phyloP scores from a whole-genome alignment of 2,797 vertebrate species.

The Alectoris magna region DNA sequence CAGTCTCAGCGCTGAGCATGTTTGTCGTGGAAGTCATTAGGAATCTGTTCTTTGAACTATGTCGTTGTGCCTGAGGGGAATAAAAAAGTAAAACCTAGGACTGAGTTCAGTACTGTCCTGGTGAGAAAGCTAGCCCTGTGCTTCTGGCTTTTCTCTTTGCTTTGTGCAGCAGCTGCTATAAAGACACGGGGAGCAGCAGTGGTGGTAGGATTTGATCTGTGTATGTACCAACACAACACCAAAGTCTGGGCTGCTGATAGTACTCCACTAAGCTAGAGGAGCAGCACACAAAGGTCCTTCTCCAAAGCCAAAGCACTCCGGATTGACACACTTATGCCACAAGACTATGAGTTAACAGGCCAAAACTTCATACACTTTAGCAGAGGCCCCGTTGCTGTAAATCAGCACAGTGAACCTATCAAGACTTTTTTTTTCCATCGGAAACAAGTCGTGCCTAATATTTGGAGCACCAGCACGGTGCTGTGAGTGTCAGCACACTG shows the following conservation, averaged over 20 bases:
- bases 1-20: not conserved
- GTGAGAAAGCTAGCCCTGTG: not conserved
- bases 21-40: constrained; percentile 8
- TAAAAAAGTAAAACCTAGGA: not conserved
- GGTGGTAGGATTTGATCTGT: rapidly evolving
- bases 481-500: rapidly evolving
- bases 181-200: not conserved
- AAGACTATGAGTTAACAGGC: not conserved
- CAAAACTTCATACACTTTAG: rapidly evolving
- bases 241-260: not conserved
- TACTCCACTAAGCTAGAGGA: not conserved
- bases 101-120: not conserved
- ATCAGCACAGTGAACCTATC: not conserved
- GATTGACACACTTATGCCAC: not conserved
- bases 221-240: not conserved
- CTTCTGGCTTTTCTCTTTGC: not conserved
- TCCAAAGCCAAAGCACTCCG: not conserved
- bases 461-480: not conserved
- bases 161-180: not conserved
- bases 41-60: not conserved
- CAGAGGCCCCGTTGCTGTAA: not conserved
- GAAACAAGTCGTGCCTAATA: not conserved
- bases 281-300: not conserved
- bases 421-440: not conserved
- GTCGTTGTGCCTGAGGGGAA: not conserved